Evolutionary conservation across 2,797 vertebrate species (phyloP).

Genomic region (Enteromius trimaculatus): DNA sequence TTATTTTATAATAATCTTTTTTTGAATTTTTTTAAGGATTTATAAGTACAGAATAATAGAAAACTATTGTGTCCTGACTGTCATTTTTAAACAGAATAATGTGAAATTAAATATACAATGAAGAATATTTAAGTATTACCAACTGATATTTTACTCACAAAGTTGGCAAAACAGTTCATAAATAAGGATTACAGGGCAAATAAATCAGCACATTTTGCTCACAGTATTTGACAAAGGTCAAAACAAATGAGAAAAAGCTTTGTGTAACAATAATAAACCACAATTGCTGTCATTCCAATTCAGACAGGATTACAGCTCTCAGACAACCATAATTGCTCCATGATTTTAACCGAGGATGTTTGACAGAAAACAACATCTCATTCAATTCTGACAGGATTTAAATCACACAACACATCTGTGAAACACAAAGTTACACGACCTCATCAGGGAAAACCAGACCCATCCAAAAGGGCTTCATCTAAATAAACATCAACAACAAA

Average conservation of each 20-base stretch:
- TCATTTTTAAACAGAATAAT: neutral
- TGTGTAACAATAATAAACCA: conserved; percentile 2
- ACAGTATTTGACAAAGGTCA: neutral
- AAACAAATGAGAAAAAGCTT: neutral
- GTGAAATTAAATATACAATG: neutral
- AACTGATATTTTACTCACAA: neutral
- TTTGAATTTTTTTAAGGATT: too few species aligned
- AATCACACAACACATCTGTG: neutral
- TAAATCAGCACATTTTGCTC: neutral
- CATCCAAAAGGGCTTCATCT: neutral
- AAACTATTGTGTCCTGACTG: neutral
- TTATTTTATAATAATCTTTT: too few species aligned
- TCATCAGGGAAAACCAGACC: neutral
- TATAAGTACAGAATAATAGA: neutral
- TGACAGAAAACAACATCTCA: neutral
- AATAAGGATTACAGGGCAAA: neutral
- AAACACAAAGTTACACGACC: neutral
- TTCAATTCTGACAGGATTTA: neutral
- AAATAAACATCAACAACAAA: neutral
- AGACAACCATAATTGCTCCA: neutral
- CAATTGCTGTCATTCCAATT: neutral
- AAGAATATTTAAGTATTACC: neutral
- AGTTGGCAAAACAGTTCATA: neutral
- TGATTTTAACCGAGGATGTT: neutral
- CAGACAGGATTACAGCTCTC: conserved; percentile 7